These are phyloP conservation scores for Caenorhabditis wallacei DNA, from an alignment of 2,888 invertebrate genomes.

Conservation along the genomic window DNA sequence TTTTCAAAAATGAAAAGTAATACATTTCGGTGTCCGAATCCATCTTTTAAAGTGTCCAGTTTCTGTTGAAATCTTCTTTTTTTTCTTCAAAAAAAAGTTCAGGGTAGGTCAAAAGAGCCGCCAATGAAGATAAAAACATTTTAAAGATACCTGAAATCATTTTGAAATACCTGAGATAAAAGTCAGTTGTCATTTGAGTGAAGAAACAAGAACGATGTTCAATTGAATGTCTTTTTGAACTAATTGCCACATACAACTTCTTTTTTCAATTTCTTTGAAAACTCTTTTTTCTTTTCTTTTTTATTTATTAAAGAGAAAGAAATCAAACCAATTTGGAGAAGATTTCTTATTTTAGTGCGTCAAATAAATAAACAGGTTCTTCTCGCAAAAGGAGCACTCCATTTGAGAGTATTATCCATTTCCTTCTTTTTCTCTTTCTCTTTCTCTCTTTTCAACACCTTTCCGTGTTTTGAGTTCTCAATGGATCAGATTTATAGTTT, in stretches of 20 bases:
- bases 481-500: conserved; percentile 48
- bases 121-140: conserved; percentile 13
- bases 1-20: conserved; percentile 2
- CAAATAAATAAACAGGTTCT: conserved; percentile 50
- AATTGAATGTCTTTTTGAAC: conserved; percentile 21
- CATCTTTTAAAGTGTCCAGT: conserved; percentile 27
- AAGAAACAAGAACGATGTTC: conserved; percentile 44
- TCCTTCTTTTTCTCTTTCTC: neutral
- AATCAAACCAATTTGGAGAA: conserved; percentile 34
- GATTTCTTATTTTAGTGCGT: conserved; percentile 1
- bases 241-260: conserved; percentile 33
- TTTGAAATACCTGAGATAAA: neutral
- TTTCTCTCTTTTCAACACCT: conserved; percentile 29
- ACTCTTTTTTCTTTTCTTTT: neutral
- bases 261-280: conserved; percentile 4
- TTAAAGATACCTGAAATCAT: conserved; percentile 8
- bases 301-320: conserved; percentile 5
- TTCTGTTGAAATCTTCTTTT: conserved; percentile 25
- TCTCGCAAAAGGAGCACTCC: conserved; percentile 34
- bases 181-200: conserved; percentile 46
- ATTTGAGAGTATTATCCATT: conserved; percentile 46
- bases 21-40: conserved; percentile 20
- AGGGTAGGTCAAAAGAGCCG: conserved; percentile 48
- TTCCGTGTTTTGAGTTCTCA: conserved; percentile 32
- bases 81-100: conserved; percentile 7